Percentiles rank a stretch among this genome's conserved stretches.
Conservation (phyloP, 2,113 vertebrate genomes). For the Axis porcinus region DNA sequence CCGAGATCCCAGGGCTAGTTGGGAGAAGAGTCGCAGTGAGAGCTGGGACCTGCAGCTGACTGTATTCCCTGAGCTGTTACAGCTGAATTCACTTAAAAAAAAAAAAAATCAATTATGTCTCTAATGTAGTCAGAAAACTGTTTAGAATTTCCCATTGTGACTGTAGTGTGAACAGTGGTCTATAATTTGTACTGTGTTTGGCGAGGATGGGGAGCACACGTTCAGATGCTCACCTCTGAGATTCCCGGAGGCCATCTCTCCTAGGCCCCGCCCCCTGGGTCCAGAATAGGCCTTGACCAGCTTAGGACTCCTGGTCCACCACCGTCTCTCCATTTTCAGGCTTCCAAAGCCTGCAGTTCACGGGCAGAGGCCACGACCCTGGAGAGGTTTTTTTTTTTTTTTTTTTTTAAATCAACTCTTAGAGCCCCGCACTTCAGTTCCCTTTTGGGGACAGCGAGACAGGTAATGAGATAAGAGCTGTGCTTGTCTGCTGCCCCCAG, state of each 20-base stretch:
- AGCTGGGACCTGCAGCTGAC: background rate
- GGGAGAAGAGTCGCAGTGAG: background rate
- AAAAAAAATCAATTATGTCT: background rate
- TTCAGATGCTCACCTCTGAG: background rate
- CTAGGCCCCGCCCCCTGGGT: fast-evolving
- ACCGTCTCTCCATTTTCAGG: background rate
- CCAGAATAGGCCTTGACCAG: background rate
- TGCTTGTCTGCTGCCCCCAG: fast-evolving
- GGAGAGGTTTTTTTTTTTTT: background rate
- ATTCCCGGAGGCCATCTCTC: background rate
- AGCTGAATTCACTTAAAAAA: background rate
- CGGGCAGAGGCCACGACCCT: background rate
- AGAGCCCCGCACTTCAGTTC: background rate
- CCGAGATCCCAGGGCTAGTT: background rate
- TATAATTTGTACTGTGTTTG: background rate
- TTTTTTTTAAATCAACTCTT: background rate
- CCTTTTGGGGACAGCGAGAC: background rate
- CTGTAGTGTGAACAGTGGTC: background rate
- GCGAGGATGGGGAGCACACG: background rate
- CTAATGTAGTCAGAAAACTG: background rate
- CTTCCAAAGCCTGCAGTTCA: background rate
- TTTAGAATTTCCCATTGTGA: background rate
- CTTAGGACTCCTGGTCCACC: background rate
- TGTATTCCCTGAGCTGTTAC: background rate
- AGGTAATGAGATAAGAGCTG: background rate